Base-by-base conservation (phyloP, 2,888 invertebrate genomes). In the Platycnemis pennipes region DNA sequence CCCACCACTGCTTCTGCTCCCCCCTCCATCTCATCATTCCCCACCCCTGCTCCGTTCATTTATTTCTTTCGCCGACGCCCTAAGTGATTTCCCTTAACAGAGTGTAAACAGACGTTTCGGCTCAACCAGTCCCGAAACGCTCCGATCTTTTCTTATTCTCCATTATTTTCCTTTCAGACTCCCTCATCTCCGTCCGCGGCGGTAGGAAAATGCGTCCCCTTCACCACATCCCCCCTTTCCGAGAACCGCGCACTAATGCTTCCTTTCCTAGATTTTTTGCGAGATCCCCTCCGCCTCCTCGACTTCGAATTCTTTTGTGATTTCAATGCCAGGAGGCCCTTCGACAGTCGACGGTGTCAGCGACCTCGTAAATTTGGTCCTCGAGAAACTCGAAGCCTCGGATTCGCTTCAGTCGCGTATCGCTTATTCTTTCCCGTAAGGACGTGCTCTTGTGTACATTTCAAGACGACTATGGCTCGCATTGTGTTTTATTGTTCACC, bases 81-180 rank as follows among this genome's bases (percentile, higher is more conserved):
- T 87, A 87, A 87, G 87, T 87, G 87, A 87, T 87, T 87, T 87
- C 87, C 46, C 87, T 87, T 87, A 87, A 87, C 87, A 37, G 45
- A 87, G 87, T 87, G 87, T 46, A 87, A 87, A 87, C 87, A 87
- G 44, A 87, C 87, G 87, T 87, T 87, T 87, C 87, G 45, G n/a
- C 87, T 44, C 87, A 45, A 37, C 77, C 77, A 31, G 77, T 77
- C 77, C 87, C 45, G 44, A 44, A 46, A 44, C 87, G 45, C 87
- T 87, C 87, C 45, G 44, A 46, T 45, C 46, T 45, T 26, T n/a
- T 45, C 87, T 45, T 37, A 44, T 37, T n/a, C 8, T 91, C 56
- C 22, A 19, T 56, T 42, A 42, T 26, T 44, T 44, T 45, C 91
- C 42, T 63, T 63, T 44, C 91, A 44, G 0, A n/a, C 63, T n/a